Evolutionary conservation across 1,140 invertebrate genomes (phyloP).

Genomic region (Macrosteles quadrilineatus): DNA sequence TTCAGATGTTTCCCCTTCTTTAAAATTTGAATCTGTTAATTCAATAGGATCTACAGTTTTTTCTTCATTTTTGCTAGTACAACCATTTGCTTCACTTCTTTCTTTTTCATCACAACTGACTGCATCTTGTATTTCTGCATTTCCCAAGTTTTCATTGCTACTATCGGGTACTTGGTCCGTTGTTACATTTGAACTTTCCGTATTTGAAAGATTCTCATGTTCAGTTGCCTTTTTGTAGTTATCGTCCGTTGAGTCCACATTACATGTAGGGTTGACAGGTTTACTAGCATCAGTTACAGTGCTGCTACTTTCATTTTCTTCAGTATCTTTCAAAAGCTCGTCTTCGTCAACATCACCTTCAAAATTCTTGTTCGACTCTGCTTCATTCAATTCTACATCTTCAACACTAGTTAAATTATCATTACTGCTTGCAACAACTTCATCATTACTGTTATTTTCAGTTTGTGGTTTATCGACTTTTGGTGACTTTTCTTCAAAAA

Average conservation of each 20-base stretch:
- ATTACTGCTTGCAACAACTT: too few species aligned
- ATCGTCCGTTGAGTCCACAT: neutral
- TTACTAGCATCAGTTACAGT: constrained; percentile 26
- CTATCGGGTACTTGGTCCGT: neutral
- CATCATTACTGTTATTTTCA: too few species aligned
- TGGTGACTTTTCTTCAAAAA: too few species aligned
- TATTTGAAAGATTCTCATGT: neutral
- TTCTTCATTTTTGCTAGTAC: neutral
- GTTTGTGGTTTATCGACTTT: too few species aligned
- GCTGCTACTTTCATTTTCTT: constrained; percentile 36
- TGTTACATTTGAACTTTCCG: neutral
- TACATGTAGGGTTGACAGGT: neutral
- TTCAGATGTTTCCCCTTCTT: too few species aligned
- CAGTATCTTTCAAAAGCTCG: constrained; percentile 37
- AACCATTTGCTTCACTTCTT: neutral
- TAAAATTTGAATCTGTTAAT: neutral
- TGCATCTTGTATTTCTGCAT: too few species aligned
- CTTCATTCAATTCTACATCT: constrained; percentile 41
- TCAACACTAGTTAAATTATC: constrained; percentile 13
- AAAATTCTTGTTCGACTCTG: constrained; percentile 33
- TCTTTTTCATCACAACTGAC: neutral
- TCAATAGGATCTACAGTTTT: neutral
- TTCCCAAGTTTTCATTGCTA: neutral
- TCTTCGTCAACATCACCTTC: constrained; percentile 39
- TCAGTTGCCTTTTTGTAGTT: neutral